phyloP scores from a whole-genome alignment of 2,888 invertebrate species.

The Girardia tigrina region DNA sequence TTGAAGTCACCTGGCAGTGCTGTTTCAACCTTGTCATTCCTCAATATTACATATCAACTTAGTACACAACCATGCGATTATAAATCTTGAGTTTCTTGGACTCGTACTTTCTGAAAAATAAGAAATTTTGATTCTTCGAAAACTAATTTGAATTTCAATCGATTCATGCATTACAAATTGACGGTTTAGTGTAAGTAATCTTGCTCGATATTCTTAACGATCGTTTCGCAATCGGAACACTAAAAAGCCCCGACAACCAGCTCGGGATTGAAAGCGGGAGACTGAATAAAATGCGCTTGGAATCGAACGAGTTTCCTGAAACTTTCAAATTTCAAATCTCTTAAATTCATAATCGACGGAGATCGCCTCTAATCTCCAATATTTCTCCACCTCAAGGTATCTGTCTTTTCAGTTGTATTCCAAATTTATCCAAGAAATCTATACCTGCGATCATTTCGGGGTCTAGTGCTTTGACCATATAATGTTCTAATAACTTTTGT shows the following conservation, averaged over 20 bases:
- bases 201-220: constrained; percentile 79
- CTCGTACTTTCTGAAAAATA: constrained; percentile 91
- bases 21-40: constrained; percentile 86
- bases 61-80: constrained; percentile 90
- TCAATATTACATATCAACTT: constrained; percentile 68
- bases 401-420: too few species aligned
- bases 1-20: constrained; percentile 75
- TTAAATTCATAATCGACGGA: too few species aligned
- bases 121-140: constrained; percentile 83
- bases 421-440: too few species aligned
- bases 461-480: too few species aligned
- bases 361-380: too few species aligned
- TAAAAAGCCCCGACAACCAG: constrained; percentile 70
- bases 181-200: constrained; percentile 76
- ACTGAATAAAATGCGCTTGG: constrained; percentile 75
- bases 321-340: too few species aligned
- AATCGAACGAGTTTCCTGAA: constrained; percentile 83
- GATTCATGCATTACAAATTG: constrained; percentile 85
- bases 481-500: too few species aligned
- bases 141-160: constrained; percentile 74
- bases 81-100: constrained; percentile 94
- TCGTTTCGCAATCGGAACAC: constrained; percentile 74
- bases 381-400: too few species aligned
- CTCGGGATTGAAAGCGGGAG: constrained; percentile 97
- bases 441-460: too few species aligned